phyloP scores from a whole-genome alignment of 1,140 invertebrate species.

The Linepithema humile region DNA sequence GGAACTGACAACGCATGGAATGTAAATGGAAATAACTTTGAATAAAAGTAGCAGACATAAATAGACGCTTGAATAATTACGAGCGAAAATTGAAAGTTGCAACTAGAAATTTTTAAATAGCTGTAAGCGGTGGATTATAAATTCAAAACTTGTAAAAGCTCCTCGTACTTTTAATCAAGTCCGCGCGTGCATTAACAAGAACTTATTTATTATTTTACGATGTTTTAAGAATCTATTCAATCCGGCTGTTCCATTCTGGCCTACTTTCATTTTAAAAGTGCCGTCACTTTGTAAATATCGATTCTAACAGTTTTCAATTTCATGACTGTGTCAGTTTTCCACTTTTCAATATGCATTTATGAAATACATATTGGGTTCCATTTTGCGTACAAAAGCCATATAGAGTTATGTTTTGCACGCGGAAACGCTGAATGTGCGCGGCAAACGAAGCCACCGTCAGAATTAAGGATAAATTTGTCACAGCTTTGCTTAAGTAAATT shows the following conservation, averaged over 20 bases:
- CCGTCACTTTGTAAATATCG: constrained; percentile 38
- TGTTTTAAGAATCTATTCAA: neutral
- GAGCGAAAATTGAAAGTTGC: neutral
- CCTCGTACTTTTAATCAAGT: constrained; percentile 18
- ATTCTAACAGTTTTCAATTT: constrained; percentile 54
- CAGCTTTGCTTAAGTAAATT: constrained; percentile 15
- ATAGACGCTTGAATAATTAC: neutral
- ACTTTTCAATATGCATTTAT: constrained; percentile 57
- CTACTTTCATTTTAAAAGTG: constrained; percentile 39
- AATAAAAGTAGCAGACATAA: constrained; percentile 2
- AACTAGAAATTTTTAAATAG: constrained; percentile 1
- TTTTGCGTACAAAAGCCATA: constrained; percentile 10
- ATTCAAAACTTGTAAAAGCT: constrained; percentile 45
- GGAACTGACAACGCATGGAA: neutral
- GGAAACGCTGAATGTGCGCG: constrained; percentile 19
- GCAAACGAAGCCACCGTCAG: neutral
- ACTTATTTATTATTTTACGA: constrained; percentile 42
- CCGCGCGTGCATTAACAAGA: neutral
- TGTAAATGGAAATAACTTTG: constrained; percentile 17
- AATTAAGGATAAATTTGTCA: constrained; percentile 18
- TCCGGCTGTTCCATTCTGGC: neutral
- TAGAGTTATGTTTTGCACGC: constrained; percentile 2
- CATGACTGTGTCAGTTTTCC: constrained; percentile 50
- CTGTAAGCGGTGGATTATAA: constrained; percentile 29
- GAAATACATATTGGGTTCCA: constrained; percentile 48